Evolutionary conservation across 2,113 vertebrate genomes (phyloP), one percentile per base, ranked within the genome.

Genomic region (Podarcis raffonei): DNA sequence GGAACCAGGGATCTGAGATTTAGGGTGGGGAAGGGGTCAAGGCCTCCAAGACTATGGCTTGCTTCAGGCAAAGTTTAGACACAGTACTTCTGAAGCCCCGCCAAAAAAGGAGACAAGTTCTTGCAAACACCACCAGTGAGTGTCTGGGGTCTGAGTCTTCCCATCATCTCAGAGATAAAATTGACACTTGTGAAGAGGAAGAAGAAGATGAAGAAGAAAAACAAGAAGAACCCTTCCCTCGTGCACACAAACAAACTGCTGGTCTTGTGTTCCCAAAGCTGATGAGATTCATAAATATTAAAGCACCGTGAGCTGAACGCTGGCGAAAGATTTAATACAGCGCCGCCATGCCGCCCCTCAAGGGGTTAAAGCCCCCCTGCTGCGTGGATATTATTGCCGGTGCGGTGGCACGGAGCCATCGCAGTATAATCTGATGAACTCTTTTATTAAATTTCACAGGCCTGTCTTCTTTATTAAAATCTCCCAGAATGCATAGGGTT

Each of bases 391-490:
- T 98, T 98, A 95, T 97, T 96, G 94, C 91, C 91, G 88, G 92
- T 90, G 22, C 85, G 78, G 91, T 94, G 94, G 98, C 98, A 98
- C 97, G 86, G 96, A 97, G 98, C 97, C 98, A 98, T 96, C 96
- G 96, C 97, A 97, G 96, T 96, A 97, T 98, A 98, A 98, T 98
- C 98, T 98, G 98, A 98, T 98, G 97, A 98, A 98, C 97, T 98
- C 97, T 96, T 97, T 98, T 98, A 98, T 98, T 98, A 98, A 97
- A 98, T 98, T 98, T 98, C 97, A 96, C 97, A 97, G 98, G 96
- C 97, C 97, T 98, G 98, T 97, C 98, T 98, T 96, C 97, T 97
- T 98, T 98, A 98, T 98, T 98, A 98, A 98, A 98, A 98, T 98
- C 96, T 98, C 98, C 98, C 98, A 97, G 98, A 97, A 98, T 98